phyloP scores from a whole-genome alignment of 2,888 invertebrate species.

The Archaeoteleia sp. region DNA sequence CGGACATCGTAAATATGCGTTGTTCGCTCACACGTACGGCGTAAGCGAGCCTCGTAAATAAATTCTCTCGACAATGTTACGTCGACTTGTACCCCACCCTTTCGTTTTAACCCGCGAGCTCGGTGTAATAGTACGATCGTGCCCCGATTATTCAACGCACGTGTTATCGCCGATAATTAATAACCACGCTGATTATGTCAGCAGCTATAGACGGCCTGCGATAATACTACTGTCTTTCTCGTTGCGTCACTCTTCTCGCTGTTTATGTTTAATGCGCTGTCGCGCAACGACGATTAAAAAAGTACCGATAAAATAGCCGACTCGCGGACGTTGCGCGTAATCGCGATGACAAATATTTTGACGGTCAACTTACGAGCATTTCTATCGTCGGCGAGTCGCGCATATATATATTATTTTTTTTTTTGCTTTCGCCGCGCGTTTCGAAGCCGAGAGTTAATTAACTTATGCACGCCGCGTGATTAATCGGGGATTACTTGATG shows the following conservation, averaged over 20 bases:
- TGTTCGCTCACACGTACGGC: conserved; percentile 30
- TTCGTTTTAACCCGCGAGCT: conserved; percentile 6
- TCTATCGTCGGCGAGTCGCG: no score
- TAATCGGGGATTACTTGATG: no score
- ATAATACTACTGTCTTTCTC: conserved; percentile 26
- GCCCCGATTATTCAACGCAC: conserved; percentile 43
- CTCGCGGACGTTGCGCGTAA: no score
- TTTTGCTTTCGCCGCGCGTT: no score
- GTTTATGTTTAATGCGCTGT: conserved; percentile 34
- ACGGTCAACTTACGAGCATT: no score
- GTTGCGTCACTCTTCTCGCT: conserved; percentile 35
- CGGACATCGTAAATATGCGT: conserved; percentile 43
- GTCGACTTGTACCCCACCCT: conserved; percentile 6
- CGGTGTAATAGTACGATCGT: conserved; percentile 23
- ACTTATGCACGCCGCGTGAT: no score
- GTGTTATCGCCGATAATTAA: conserved; percentile 51
- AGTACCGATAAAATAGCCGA: no score
- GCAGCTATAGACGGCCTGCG: conserved; percentile 22
- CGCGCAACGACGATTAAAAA: no score
- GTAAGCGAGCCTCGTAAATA: conserved; percentile 34
- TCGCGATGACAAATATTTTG: no score
- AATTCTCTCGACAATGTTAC: conserved; percentile 37
- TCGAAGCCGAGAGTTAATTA: no score
- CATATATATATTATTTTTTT: no score
- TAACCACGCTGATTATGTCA: conserved; percentile 50